These are phyloP conservation scores for Drosophila jambulina DNA, from an alignment of 1,140 invertebrate genomes.

Conservation along the genomic window DNA sequence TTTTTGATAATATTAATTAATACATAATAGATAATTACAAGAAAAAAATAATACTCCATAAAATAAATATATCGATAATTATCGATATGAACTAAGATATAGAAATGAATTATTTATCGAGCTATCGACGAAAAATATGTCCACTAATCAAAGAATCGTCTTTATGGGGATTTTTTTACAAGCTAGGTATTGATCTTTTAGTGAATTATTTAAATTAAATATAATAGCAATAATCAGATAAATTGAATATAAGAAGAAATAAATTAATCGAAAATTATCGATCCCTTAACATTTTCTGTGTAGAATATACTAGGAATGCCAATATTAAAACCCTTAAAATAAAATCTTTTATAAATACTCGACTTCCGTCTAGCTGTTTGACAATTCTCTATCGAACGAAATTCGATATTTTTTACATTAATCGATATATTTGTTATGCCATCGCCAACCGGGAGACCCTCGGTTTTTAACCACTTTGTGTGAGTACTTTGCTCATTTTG, in stretches of 20 bases:
- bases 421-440: not conserved
- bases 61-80: not conserved
- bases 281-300: no score
- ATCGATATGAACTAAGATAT: not conserved
- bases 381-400: not conserved
- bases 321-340: not conserved
- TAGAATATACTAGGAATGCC: not conserved
- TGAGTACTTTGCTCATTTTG: constrained; percentile 62
- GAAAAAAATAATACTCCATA: not conserved
- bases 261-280: not conserved
- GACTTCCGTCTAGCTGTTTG: not conserved
- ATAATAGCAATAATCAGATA: no score
- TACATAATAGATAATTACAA: not conserved
- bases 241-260: not conserved
- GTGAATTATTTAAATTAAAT: no score
- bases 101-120: no score
- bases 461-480: constrained; percentile 30
- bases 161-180: no score
- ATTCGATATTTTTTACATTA: not conserved
- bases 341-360: not conserved
- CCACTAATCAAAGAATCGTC: no score
- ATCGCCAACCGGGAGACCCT: constrained; percentile 4
- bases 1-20: not conserved
- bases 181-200: no score
- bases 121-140: no score